These are phyloP conservation scores for Drosophila teissieri DNA, from an alignment of 1,140 invertebrate genomes.

Conservation along the genomic window DNA sequence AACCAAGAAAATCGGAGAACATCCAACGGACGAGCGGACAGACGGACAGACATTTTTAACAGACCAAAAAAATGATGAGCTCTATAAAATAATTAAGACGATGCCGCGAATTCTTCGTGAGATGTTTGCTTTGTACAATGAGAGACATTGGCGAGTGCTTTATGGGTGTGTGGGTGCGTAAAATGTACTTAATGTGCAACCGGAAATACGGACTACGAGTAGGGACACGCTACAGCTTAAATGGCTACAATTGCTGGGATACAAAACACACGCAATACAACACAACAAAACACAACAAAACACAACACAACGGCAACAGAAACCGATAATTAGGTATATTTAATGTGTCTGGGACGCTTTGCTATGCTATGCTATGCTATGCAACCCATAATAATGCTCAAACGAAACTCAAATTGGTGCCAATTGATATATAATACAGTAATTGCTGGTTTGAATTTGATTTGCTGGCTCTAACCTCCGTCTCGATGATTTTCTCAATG, in stretches of 20 bases:
- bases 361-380: background rate
- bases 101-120: slow-evolving; percentile 6
- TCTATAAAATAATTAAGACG: slow-evolving; percentile 76
- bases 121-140: slow-evolving; percentile 48
- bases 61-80: slow-evolving; percentile 62
- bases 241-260: slow-evolving; percentile 35
- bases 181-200: slow-evolving; percentile 47
- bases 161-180: slow-evolving; percentile 39
- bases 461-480: slow-evolving; percentile 90
- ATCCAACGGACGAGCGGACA: background rate
- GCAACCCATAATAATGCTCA: slow-evolving; percentile 22
- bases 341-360: slow-evolving; percentile 24
- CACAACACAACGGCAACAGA: slow-evolving; percentile 48
- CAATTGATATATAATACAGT: slow-evolving; percentile 59
- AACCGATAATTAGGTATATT: slow-evolving; percentile 12
- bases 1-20: background rate
- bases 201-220: slow-evolving; percentile 17
- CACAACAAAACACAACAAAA: slow-evolving; percentile 28
- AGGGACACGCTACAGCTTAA: slow-evolving; percentile 9
- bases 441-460: slow-evolving; percentile 41
- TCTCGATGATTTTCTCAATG: slow-evolving; percentile 97
- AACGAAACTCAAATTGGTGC: slow-evolving; percentile 64
- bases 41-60: slow-evolving; percentile 7
- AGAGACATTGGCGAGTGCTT: slow-evolving; percentile 23
- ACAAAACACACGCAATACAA: slow-evolving; percentile 30